Percentiles rank a stretch among this genome's conserved stretches.
Conservation (phyloP, 2,888 invertebrate species). For the Idaea biselata region DNA sequence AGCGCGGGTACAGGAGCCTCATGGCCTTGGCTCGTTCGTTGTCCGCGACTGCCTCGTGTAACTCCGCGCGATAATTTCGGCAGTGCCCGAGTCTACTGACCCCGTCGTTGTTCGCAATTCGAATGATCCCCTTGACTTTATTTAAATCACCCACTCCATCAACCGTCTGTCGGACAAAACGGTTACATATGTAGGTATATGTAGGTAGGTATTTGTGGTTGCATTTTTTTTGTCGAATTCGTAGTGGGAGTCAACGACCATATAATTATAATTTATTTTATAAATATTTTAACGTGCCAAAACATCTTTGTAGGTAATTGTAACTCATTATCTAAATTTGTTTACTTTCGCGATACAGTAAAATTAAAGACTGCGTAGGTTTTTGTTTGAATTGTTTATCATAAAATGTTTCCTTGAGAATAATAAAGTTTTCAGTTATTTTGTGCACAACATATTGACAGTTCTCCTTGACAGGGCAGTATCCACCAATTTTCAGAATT, state of each 20-base stretch:
- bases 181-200: neutral
- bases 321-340: too few species aligned
- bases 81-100: slow-evolving; percentile 75
- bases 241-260: neutral
- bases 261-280: neutral
- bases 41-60: slow-evolving; percentile 68
- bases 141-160: slow-evolving; percentile 63
- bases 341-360: too few species aligned
- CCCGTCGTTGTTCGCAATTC: slow-evolving; percentile 75
- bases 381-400: too few species aligned
- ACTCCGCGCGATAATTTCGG: slow-evolving; percentile 73
- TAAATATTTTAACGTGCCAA: too few species aligned
- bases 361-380: too few species aligned
- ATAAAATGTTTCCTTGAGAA: too few species aligned
- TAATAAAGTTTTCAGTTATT: too few species aligned
- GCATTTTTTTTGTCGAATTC: slow-evolving; percentile 6
- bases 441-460: too few species aligned
- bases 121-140: slow-evolving; percentile 78
- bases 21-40: slow-evolving; percentile 75
- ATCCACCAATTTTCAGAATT: too few species aligned
- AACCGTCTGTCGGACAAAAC: slow-evolving; percentile 34
- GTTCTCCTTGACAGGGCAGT: too few species aligned
- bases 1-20: slow-evolving; percentile 36
- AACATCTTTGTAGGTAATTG: too few species aligned
- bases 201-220: neutral